These are phyloP conservation scores for Scleropages formosus DNA, from an alignment of 2,797 vertebrate species.

Conservation along the genomic window DNA sequence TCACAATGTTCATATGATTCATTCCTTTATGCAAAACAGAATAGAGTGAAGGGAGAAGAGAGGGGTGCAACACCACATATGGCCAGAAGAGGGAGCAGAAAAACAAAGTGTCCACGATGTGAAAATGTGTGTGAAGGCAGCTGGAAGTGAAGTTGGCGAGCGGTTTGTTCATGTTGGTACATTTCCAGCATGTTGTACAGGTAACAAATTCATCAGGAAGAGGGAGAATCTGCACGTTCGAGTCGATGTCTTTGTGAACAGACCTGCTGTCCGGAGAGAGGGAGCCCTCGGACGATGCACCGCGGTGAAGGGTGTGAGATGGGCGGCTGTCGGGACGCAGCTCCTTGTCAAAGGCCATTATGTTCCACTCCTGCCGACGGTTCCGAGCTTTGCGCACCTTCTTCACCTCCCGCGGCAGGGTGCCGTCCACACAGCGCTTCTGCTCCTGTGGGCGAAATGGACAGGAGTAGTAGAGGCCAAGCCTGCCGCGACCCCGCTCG, in stretches of 20 bases:
- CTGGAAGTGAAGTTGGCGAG: too few species aligned
- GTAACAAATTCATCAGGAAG: slow-evolving; percentile 73
- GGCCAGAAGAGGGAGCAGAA: too few species aligned
- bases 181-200: slow-evolving; percentile 66
- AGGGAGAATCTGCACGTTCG: too few species aligned
- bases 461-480: slow-evolving; percentile 38
- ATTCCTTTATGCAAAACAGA: too few species aligned
- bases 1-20: too few species aligned
- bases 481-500: too few species aligned
- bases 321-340: slow-evolving; percentile 93
- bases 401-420: slow-evolving; percentile 96
- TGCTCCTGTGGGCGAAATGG: slow-evolving; percentile 83
- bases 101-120: too few species aligned
- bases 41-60: too few species aligned
- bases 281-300: slow-evolving; percentile 90
- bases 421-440: slow-evolving; percentile 89
- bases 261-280: slow-evolving; percentile 96
- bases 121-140: too few species aligned
- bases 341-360: slow-evolving; percentile 99
- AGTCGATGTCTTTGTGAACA: too few species aligned
- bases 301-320: slow-evolving; percentile 85
- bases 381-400: slow-evolving; percentile 98
- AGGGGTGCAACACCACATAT: too few species aligned
- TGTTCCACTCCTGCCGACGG: slow-evolving; percentile 99
- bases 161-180: too few species aligned